phyloP scores from a whole-genome alignment of 2,797 vertebrate genomes.

The Erethizon dorsatum region DNA sequence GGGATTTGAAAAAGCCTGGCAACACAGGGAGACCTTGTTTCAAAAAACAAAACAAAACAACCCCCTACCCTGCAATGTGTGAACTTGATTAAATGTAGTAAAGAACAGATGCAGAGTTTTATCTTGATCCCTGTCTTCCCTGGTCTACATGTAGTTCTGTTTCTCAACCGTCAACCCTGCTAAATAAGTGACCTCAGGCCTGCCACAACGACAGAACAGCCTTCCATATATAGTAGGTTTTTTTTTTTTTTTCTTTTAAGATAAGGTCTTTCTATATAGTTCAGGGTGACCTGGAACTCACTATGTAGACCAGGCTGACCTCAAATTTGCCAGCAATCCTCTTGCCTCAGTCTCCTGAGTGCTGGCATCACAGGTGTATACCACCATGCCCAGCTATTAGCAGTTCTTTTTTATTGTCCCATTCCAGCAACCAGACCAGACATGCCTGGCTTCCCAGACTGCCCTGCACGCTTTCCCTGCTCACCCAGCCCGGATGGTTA shows the following conservation, averaged over 20 bases:
- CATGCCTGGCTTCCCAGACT: not conserved
- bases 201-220: not conserved
- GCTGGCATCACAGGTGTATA: not conserved
- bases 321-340: not conserved
- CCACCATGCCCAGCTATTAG: not conserved
- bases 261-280: not conserved
- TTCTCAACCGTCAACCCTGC: not conserved
- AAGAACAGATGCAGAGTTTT: not conserved
- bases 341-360: not conserved
- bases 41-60: slow-evolving; percentile 9
- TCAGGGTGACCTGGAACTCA: not conserved
- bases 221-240: not conserved
- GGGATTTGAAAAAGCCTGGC: not conserved
- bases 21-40: not conserved
- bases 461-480: not conserved
- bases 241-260: not conserved
- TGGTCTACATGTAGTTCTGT: not conserved
- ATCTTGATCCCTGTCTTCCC: not conserved
- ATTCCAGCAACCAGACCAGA: not conserved
- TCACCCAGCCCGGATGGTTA: not conserved
- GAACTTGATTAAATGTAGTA: slow-evolving; percentile 26
- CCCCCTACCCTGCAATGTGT: not conserved
- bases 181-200: not conserved
- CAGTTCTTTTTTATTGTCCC: not conserved
- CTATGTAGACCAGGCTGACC: not conserved